Evolutionary conservation across 2,888 invertebrate genomes (phyloP).

Genomic region (Netelia fuscicornis): DNA sequence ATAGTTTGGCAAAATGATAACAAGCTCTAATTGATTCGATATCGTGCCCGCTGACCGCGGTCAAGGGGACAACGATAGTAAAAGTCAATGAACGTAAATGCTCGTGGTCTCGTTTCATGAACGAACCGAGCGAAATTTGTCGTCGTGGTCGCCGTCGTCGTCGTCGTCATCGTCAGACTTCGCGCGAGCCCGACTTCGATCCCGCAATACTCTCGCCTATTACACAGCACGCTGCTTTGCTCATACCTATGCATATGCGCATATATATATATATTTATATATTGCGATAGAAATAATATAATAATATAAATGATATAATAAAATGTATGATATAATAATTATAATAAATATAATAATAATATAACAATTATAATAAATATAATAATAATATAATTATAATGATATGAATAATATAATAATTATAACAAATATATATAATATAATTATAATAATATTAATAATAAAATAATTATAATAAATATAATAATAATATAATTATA

Average conservation of each 20-base stretch:
- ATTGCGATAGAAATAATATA: neutral
- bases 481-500: too few relatives aligned
- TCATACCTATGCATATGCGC: neutral
- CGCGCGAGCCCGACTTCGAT: constrained; percentile 43
- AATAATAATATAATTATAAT: too few relatives aligned
- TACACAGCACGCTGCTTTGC: constrained; percentile 27
- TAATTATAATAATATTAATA: too few relatives aligned
- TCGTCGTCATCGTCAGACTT: constrained; percentile 27
- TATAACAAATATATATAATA: too few relatives aligned
- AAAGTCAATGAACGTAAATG: constrained; percentile 39
- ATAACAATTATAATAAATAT: too few relatives aligned
- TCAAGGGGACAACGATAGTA: constrained; percentile 28
- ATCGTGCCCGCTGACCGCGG: neutral
- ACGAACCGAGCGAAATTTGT: constrained; percentile 42
- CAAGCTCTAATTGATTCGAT: neutral
- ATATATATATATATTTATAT: constrained; percentile 2
- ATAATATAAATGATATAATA: too few relatives aligned
- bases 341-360: too few relatives aligned
- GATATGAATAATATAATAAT: too few relatives aligned
- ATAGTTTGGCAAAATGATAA: too few relatives aligned
- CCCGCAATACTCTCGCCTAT: constrained; percentile 40
- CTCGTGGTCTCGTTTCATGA: constrained; percentile 16
- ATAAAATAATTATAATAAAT: too few relatives aligned
- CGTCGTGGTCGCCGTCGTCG: neutral
- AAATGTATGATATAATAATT: too few relatives aligned